phyloP scores from a whole-genome alignment of 37 sponge, comb jelly and placozoan species.

The Agelas oroides region DNA sequence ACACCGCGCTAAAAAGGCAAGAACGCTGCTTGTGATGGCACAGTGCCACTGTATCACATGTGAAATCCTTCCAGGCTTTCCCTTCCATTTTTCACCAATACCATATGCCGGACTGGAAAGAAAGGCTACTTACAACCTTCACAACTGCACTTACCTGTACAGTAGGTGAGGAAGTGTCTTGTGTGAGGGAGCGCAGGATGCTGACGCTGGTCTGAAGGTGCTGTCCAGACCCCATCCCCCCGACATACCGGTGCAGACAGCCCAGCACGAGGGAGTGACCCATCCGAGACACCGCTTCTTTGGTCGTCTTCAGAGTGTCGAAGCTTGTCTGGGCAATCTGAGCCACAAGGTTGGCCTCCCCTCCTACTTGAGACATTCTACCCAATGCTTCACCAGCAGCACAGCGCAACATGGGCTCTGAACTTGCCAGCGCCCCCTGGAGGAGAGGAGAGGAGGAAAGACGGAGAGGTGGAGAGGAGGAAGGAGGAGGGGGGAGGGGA shows the following conservation, averaged over 20 bases:
- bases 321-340: constrained; percentile 85
- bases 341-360: constrained; percentile 82
- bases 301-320: constrained; percentile 72
- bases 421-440: constrained; percentile 83
- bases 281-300: constrained; percentile 73
- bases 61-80: too few species aligned
- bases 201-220: constrained; percentile 87
- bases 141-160: constrained; percentile 37
- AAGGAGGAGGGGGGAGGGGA: not conserved
- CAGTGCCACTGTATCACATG: too few species aligned
- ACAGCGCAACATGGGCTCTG: constrained; percentile 89
- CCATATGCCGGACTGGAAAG: too few species aligned
- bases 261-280: constrained; percentile 95
- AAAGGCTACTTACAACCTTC: too few species aligned
- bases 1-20: too few species aligned
- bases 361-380: constrained; percentile 84
- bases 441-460: not conserved
- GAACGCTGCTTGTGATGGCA: too few species aligned
- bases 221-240: constrained; percentile 93
- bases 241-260: constrained; percentile 94
- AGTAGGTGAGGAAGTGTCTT: constrained; percentile 59
- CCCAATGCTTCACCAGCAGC: constrained; percentile 95
- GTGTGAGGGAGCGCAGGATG: constrained; percentile 81
- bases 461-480: not conserved
- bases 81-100: too few species aligned